Base-by-base conservation (phyloP, 2,113 vertebrate species). In the Apteryx owenii region DNA sequence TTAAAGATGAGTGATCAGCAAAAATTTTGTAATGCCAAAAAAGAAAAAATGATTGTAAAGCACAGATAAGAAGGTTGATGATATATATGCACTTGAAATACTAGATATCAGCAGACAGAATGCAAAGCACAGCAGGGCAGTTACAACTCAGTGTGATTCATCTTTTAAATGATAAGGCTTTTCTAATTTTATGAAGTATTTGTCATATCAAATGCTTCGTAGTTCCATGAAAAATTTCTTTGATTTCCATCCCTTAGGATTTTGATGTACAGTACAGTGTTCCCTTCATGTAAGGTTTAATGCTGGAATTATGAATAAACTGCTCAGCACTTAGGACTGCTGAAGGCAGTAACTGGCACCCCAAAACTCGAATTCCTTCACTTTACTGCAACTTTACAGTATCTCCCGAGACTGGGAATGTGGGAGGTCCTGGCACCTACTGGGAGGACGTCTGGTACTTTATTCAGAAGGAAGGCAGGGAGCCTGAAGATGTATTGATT, bases 131-230 rank as follows among this genome's bases (percentile, higher is more conserved):
- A 95, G 86, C 83, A 95, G 87, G 88, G 65, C 48, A 97, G 71
- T 94, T 96, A 85, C 77, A 96, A 94, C 46, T 92, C 31, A 23
- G 54, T 48, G 93, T 23, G 76, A 95, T 97, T 97, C 60, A 84
- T 96, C 95, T 94, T 95, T 89, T 81, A 96, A 96, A 97, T 72
- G 86, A 96, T 88, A 93, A 89, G 71, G 40, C 79, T 97, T 95
- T 91, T 75, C 66, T 73, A 81, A 73, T 93, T 95, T 61, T 94
- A 83, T 93, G 85, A 97, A 93, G 73, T 95, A 92, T 95, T 96
- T 95, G 95, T 97, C 83, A 89, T 96, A 97, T 97, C 93, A 66
- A 85, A 81, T 92, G 53, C 82, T 97, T 97, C 93, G 80, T 88
- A 83, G 85, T 56, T 83, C 60, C 76, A 44, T 82, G 85, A 92